Percentiles rank a stretch among this genome's conserved stretches.
These are phyloP conservation scores for Porites evermanni DNA, from an alignment of 92 coral and sea anemone genomes.

Conservation along the genomic window DNA sequence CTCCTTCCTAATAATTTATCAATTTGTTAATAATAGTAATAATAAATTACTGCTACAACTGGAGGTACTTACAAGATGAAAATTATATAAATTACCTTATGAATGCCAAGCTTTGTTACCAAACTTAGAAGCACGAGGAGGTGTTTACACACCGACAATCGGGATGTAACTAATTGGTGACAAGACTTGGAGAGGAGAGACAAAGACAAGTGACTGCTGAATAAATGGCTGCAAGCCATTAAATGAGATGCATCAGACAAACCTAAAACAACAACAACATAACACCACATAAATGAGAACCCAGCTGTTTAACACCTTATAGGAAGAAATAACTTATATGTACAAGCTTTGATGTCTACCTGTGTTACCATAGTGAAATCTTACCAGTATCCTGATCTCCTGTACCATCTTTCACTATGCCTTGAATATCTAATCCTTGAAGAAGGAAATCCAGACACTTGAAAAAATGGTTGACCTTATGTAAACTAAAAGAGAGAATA, in stretches of 20 bases:
- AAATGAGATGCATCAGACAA: conserved; percentile 62
- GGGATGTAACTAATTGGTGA: conserved; percentile 76
- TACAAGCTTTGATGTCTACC: too few relatives aligned
- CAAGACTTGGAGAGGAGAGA: conserved; percentile 67
- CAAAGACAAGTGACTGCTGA: conserved; percentile 72
- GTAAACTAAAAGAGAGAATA: conserved; percentile 66
- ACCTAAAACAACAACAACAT: conserved; percentile 1
- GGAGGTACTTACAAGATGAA: too few relatives aligned
- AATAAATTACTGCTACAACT: too few relatives aligned
- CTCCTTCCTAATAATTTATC: too few relatives aligned
- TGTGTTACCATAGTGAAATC: neutral
- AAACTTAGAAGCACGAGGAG: conserved; percentile 85
- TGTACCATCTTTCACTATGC: conserved; percentile 43
- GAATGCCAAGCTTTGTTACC: conserved; percentile 73
- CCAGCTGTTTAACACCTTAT: too few relatives aligned
- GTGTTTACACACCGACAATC: conserved; percentile 82
- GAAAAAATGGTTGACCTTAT: conserved; percentile 74
- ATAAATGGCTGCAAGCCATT: conserved; percentile 70
- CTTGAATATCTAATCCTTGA: conserved; percentile 75
- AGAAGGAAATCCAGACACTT: conserved; percentile 75
- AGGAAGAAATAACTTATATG: too few relatives aligned
- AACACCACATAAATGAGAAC: neutral
- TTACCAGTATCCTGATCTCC: conserved; percentile 59
- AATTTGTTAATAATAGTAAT: too few relatives aligned
- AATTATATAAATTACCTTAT: conserved; percentile 45